phyloP scores from a whole-genome alignment of 2,888 invertebrate genomes.

The Stenichneumon culpator region DNA sequence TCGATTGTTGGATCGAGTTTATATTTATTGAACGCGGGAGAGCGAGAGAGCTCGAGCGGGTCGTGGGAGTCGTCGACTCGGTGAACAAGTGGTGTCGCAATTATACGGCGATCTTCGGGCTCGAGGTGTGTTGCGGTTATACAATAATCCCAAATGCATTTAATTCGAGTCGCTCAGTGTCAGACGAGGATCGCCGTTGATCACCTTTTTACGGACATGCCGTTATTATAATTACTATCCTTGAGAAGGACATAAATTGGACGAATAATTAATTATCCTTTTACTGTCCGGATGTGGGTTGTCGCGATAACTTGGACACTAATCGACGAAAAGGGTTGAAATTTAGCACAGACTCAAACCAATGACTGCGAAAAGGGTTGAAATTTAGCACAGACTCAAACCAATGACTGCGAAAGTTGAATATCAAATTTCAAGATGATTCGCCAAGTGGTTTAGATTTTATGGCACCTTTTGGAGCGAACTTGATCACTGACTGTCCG shows the following conservation, averaged over 20 bases:
- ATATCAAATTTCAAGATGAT: neutral
- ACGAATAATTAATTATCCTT: neutral
- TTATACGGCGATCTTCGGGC: conserved; percentile 50
- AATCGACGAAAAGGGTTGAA: neutral
- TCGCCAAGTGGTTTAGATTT: neutral
- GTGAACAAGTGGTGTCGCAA: conserved; percentile 62
- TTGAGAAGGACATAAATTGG: neutral
- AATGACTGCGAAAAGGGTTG: neutral
- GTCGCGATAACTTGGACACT: neutral
- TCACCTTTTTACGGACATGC: neutral
- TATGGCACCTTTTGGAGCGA: neutral
- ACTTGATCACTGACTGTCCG: neutral
- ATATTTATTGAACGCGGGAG: conserved; percentile 79
- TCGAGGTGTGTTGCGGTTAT: conserved; percentile 5
- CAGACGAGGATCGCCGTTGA: neutral
- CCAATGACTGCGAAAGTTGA: neutral
- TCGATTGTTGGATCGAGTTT: conserved; percentile 68
- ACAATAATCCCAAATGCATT: conserved; percentile 14
- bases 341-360: neutral
- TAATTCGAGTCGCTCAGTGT: neutral
- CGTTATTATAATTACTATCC: neutral
- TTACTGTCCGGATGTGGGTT: neutral
- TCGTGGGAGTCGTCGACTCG: conserved; percentile 67
- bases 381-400: neutral
- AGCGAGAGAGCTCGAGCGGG: conserved; percentile 41